A percentile compares a stretch with the other conserved stretches of the same genome.
Conservation (phyloP, 2,888 invertebrate species). For the Cephalotes varians region DNA sequence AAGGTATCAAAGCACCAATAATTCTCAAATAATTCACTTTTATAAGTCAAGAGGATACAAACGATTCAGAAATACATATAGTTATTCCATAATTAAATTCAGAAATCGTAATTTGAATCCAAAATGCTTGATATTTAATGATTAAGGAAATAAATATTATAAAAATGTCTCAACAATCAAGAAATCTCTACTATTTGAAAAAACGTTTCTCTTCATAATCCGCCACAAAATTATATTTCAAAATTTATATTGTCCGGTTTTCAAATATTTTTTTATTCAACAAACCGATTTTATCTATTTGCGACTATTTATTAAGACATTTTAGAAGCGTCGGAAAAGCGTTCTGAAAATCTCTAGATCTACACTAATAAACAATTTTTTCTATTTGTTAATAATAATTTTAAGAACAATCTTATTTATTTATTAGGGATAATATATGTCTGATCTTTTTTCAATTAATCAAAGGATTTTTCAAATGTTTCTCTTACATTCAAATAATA, state of each 20-base stretch:
- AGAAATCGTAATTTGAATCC: not conserved
- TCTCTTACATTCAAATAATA: conserved; percentile 48
- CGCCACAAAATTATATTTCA: too few species aligned
- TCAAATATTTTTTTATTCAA: not conserved
- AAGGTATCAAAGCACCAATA: not conserved
- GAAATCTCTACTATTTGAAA: too few species aligned
- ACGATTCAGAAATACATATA: not conserved
- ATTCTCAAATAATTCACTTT: not conserved
- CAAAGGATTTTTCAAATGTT: too few species aligned
- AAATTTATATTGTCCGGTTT: too few species aligned
- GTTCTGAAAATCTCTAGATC: not conserved
- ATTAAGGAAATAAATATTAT: not conserved
- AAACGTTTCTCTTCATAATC: too few species aligned
- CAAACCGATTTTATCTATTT: not conserved
- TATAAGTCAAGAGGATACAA: not conserved
- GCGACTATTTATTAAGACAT: conserved; percentile 5
- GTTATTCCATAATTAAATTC: not conserved
- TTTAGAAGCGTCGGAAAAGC: not conserved
- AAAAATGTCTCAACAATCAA: not conserved
- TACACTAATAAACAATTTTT: not conserved
- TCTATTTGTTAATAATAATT: not conserved
- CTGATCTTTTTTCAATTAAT: not conserved
- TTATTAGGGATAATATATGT: not conserved
- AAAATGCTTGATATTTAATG: not conserved
- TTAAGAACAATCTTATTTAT: not conserved